Evolutionary conservation across 2,797 vertebrate species (phyloP).

Genomic region (Poeciliopsis presidionis): DNA sequence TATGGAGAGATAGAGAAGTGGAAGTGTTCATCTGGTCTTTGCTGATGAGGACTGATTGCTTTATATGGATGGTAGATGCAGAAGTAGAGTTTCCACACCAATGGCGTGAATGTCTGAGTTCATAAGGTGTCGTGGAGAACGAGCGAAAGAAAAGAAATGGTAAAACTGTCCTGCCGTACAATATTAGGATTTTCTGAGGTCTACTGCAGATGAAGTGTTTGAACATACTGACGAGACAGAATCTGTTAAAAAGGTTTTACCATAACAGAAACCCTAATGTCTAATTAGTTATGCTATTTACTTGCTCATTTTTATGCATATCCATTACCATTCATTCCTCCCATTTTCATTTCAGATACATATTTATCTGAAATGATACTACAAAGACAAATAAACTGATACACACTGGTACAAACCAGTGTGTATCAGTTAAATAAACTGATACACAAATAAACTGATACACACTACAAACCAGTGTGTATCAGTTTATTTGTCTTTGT

Average conservation of each 20-base stretch:
- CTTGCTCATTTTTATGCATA: not conserved
- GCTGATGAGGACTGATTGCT: not conserved
- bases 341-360: not conserved
- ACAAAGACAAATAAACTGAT: too few species aligned
- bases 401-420: too few species aligned
- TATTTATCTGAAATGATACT: too few species aligned
- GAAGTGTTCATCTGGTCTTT: not conserved
- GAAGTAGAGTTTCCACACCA: not conserved
- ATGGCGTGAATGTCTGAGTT: not conserved
- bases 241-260: not conserved
- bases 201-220: not conserved
- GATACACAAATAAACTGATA: too few species aligned
- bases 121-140: not conserved
- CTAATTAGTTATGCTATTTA: not conserved
- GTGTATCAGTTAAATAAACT: too few species aligned
- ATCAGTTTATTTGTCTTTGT: not conserved
- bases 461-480: too few species aligned
- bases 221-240: not conserved
- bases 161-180: not conserved
- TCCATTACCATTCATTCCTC: not conserved
- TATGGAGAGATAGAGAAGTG: not conserved
- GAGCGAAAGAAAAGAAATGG: not conserved
- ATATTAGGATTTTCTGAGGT: not conserved
- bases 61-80: not conserved
- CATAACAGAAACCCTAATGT: not conserved